phyloP scores from a whole-genome alignment of 92 coral and sea anemone species.

The Ricordea florida region DNA sequence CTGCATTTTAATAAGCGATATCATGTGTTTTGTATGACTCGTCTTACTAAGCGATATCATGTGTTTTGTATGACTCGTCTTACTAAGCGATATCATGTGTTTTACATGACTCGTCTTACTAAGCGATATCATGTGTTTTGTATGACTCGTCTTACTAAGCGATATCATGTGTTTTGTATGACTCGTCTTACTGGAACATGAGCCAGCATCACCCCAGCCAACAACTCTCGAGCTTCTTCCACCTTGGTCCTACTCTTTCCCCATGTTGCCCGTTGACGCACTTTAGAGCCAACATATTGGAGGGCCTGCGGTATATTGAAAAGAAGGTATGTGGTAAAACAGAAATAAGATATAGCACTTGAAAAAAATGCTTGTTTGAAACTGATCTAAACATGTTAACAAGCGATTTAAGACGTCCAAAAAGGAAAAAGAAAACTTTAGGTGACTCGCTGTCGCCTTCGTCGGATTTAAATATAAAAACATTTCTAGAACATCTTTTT shows the following conservation, averaged over 20 bases:
- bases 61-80: no score
- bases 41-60: no score
- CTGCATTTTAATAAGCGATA: no score
- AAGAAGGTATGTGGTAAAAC: background rate
- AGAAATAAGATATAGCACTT: no score
- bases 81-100: no score
- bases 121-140: no score
- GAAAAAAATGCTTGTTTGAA: background rate
- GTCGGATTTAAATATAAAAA: no score
- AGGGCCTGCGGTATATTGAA: constrained; percentile 59
- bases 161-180: background rate
- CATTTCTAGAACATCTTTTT: no score
- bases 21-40: no score
- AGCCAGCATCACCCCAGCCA: constrained; percentile 90
- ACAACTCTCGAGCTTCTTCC: constrained; percentile 93
- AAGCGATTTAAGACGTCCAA: background rate
- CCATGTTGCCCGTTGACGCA: constrained; percentile 95
- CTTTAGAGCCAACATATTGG: constrained; percentile 88
- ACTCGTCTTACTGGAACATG: constrained; percentile 95
- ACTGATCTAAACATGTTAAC: background rate
- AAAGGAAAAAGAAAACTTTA: no score
- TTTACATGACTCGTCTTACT: no score
- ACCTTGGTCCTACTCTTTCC: constrained; percentile 88
- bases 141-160: background rate
- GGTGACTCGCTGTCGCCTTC: background rate